Evolutionary conservation across 2,113 vertebrate species (phyloP).

Genomic region (Petrocephalus microphthalmus): DNA sequence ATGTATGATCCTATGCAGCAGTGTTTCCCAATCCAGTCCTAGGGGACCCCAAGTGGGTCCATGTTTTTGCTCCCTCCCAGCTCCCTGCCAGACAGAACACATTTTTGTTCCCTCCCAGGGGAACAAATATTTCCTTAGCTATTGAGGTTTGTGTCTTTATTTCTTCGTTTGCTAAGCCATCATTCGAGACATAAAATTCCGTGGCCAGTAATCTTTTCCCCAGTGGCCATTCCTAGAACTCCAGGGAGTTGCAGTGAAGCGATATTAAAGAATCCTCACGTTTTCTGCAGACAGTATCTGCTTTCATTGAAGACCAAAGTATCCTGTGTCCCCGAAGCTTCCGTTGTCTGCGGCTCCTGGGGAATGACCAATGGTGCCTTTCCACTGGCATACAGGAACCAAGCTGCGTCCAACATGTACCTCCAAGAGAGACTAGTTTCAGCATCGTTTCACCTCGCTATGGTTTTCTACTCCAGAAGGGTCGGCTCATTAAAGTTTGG

Average conservation of each 20-base stretch:
- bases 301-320: slow-evolving; percentile 42
- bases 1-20: slow-evolving; percentile 24
- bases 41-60: no score
- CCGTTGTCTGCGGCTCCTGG: slow-evolving; percentile 18
- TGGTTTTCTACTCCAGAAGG: background rate
- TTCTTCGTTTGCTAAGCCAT: slow-evolving; percentile 47
- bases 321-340: background rate
- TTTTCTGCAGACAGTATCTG: slow-evolving; percentile 53
- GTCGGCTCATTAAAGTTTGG: background rate
- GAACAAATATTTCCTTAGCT: slow-evolving; percentile 28
- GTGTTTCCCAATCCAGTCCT: no score
- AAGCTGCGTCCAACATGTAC: background rate
- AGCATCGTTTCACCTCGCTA: background rate
- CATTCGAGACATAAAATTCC: slow-evolving; percentile 65
- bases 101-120: no score
- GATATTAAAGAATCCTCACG: slow-evolving; percentile 59
- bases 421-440: background rate
- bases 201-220: slow-evolving; percentile 58
- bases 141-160: slow-evolving; percentile 47
- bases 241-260: slow-evolving; percentile 56
- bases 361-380: slow-evolving; percentile 29
- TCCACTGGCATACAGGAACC: background rate
- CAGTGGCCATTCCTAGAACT: slow-evolving; percentile 47
- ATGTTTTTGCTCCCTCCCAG: no score
- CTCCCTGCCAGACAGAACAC: no score